Base-by-base conservation (phyloP, 2,888 invertebrate species). In the Tortrix viridana region DNA sequence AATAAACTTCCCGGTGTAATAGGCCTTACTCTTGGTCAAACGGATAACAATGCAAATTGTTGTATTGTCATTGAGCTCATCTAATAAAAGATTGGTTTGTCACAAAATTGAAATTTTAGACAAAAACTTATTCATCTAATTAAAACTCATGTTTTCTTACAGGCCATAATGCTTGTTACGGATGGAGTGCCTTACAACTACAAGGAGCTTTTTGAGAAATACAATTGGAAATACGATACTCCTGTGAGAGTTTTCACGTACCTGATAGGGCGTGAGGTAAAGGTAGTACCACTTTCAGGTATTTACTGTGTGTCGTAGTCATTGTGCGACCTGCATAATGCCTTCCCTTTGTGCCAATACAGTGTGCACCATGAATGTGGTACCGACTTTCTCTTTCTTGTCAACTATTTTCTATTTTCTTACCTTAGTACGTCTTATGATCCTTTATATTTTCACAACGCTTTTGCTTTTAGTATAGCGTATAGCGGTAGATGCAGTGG, bases 141-240 rank as follows among this genome's bases (percentile, higher is more conserved):
- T n/a, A 38, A n/a, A 22, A 38, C 23, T 6, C 41, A 32, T 48
- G 7, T 60, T 18, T 65, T 44, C 12, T 61, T 22, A 5, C 96
- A 98, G 92, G 99, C 98, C 32, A 99, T 99, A 77, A 99, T 99
- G 99, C 91, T 99, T 72, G 95, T 99, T 73, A 99, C 99, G n/a
- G 99, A 99, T 86, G 99, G 99, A 22, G 98, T 99, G 16, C 98
- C 99, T 48, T 97, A 98, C 79, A 97, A 96, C 80, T 98, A 96
- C 88, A 96, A 97, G 81, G 97, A 98, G 77, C 95, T 98, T 61
- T 99, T 99, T 86, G 95, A 97, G 79, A 93, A 94, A 70, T 97
- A 96, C 90, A 99, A 99, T 86, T 97, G 97, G 97, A 90, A 91
- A 70, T 90, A 91, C 69, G 95, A 95, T 60, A 96, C 96, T 89